These are phyloP conservation scores for Allobates femoralis DNA, from an alignment of 2,797 vertebrate species.

Conservation along the genomic window DNA sequence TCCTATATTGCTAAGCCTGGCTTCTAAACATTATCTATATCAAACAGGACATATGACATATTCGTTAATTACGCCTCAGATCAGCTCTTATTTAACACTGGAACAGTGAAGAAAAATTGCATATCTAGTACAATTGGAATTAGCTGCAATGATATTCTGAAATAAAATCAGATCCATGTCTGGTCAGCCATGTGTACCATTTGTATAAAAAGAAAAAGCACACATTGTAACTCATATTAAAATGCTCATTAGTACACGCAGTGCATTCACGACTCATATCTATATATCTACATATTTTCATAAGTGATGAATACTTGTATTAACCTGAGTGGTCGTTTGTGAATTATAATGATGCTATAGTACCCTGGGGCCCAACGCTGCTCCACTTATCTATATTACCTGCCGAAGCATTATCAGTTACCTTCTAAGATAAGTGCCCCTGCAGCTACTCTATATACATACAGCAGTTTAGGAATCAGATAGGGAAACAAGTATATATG, in stretches of 20 bases:
- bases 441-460: background rate
- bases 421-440: background rate
- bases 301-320: background rate
- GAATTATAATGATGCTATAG: background rate
- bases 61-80: slow-evolving; percentile 15
- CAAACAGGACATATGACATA: slow-evolving; percentile 14
- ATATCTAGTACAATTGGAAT: background rate
- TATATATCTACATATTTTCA: background rate
- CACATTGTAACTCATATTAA: background rate
- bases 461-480: background rate
- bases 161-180: background rate
- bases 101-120: background rate
- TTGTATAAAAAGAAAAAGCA: background rate
- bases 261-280: background rate
- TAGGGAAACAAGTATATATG: background rate
- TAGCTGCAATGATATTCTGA: background rate
- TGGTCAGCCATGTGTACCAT: background rate
- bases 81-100: background rate
- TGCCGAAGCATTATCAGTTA: background rate
- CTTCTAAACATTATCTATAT: background rate
- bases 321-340: background rate
- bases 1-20: background rate
- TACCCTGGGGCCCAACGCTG: background rate
- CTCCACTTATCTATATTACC: slow-evolving; percentile 16
- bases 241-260: background rate